phyloP scores from a whole-genome alignment of 2,113 vertebrate species.

The Cyphomyrus plagiostoma region DNA sequence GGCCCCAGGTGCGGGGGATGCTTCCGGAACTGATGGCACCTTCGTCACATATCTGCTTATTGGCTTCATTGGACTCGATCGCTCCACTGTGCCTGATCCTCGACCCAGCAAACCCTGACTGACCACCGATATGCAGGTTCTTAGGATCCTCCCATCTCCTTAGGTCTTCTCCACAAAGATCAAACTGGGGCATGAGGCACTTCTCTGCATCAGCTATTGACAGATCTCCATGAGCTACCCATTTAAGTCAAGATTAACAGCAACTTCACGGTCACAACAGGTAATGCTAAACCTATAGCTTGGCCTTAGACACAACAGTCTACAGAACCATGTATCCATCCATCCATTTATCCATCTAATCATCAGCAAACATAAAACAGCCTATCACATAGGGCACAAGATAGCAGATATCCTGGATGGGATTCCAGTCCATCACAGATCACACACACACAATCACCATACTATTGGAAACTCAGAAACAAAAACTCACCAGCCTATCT shows the following conservation, averaged over 20 bases:
- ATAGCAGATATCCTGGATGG: not conserved
- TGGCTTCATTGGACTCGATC: not conserved
- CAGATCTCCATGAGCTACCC: not conserved
- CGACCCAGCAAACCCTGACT: not conserved
- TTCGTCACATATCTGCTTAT: not conserved
- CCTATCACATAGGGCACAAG: not conserved
- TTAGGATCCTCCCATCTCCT: constrained; percentile 1
- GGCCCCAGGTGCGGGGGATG: not conserved
- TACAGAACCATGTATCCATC: not conserved
- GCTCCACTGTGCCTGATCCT: constrained; percentile 12
- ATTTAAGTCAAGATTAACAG: not conserved
- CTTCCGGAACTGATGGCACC: not conserved
- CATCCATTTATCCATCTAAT: not conserved
- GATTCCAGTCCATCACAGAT: not conserved
- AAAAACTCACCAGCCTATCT: not conserved
- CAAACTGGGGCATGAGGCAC: not conserved
- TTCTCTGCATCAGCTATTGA: not conserved
- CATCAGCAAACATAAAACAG: not conserved
- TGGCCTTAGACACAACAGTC: not conserved
- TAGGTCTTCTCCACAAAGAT: not conserved
- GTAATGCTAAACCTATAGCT: not conserved
- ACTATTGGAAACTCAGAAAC: not conserved
- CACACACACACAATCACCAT: not conserved
- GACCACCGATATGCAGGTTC: constrained; percentile 6
- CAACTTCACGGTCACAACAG: not conserved